Conservation (phyloP, 1,140 invertebrate genomes). For the Acromyrmex charruanus region DNA sequence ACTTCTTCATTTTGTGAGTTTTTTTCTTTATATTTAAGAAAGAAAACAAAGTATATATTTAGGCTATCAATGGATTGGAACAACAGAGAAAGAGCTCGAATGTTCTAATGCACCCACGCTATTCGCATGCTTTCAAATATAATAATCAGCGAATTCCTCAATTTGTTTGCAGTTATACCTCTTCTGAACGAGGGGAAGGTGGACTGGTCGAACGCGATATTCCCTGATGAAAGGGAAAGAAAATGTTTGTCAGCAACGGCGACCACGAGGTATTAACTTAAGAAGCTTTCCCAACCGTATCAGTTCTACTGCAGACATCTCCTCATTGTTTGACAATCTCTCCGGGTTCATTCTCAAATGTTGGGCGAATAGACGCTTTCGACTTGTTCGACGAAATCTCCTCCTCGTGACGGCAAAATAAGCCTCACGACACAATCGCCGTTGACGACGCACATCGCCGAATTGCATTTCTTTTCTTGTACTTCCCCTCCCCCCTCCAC, state of each 20-base stretch:
- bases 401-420: neutral
- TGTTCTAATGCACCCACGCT: neutral
- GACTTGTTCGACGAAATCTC: slow-evolving; percentile 4
- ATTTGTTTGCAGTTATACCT: slow-evolving; percentile 26
- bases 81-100: neutral
- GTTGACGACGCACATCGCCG: slow-evolving; percentile 1
- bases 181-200: neutral
- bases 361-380: neutral
- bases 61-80: neutral
- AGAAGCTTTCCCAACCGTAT: slow-evolving; percentile 50
- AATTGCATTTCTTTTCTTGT: slow-evolving; percentile 4
- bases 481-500: neutral
- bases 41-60: neutral
- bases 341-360: slow-evolving; percentile 12
- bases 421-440: neutral
- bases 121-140: neutral
- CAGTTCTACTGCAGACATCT: slow-evolving; percentile 22
- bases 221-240: slow-evolving; percentile 46
- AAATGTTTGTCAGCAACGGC: slow-evolving; percentile 58
- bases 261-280: slow-evolving; percentile 47
- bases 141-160: slow-evolving; percentile 3
- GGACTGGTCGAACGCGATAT: slow-evolving; percentile 23
- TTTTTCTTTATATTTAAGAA: neutral
- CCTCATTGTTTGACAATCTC: slow-evolving; percentile 20
- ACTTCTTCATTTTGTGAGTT: neutral